Base-by-base conservation (phyloP, 2,888 invertebrate genomes). In the Ormyrus labotus region DNA sequence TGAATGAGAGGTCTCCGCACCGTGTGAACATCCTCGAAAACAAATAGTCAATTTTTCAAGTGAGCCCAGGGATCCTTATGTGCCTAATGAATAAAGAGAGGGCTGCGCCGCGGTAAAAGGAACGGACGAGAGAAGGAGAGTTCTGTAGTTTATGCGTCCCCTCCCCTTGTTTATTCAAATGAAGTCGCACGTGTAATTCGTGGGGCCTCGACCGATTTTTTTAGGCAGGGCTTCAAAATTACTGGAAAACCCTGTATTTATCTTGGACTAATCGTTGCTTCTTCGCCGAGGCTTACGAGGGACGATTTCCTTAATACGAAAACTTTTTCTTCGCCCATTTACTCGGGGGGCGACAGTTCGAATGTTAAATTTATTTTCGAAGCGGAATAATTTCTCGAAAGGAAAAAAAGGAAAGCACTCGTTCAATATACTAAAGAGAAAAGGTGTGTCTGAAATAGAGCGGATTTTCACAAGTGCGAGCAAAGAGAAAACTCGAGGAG, bases 11-110 rank as follows among this genome's bases (percentile, higher is more conserved):
- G 57, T 70, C 51, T 64, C 19, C 51, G 45, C 60, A 77, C 68
- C 80, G 82, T 82, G 82, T 80, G 80, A 78, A 82, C 78, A 74
- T 78, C 72, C 78, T 73, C 77, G 78, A 81, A 80, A 80, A 72
- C 78, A 78, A 82, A 82, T 75, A 82, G 82, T 80, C 75, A 63
- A 80, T 82, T 82, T 82, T 70, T 76, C 72, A 58, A 72, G 34
- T 34, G 67, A 63, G 69, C 61, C 45, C 11, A 34, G 19, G 58
- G 51, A 61, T 64, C 57, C 19, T 8, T 11, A 11, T 19, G 50
- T 10, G 45, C 45, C 6, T 71, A 80, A 75, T 75, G 68, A 61
- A 58, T 5, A 72, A 51, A 73, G 45, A 53, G 34, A 61, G 19
- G 51, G 75, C 50, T 34, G 34, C 34, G 34, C 13, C 53, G 71